Conservation (phyloP, 2,113 vertebrate genomes). For the Columbina picui region DNA sequence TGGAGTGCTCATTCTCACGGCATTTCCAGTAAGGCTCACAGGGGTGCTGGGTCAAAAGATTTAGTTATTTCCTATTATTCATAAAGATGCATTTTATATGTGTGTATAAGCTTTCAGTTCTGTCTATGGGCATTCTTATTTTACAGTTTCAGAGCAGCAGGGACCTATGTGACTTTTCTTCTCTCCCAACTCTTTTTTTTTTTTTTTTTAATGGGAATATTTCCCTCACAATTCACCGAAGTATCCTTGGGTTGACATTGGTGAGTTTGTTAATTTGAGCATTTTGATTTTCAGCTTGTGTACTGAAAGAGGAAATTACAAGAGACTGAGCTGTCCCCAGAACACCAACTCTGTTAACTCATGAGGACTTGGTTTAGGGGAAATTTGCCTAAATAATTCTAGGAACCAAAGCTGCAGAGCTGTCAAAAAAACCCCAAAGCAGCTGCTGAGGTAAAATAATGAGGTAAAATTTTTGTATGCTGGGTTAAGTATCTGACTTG, state of each 20-base stretch:
- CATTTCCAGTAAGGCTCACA: background rate
- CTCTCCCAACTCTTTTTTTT: fast-evolving
- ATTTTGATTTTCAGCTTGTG: background rate
- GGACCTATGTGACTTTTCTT: background rate
- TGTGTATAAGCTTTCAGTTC: background rate
- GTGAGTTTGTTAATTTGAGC: background rate
- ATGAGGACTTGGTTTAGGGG: background rate
- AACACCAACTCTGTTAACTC: background rate
- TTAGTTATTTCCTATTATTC: background rate
- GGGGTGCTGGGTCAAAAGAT: background rate
- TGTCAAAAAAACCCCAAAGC: background rate
- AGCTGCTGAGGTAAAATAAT: background rate
- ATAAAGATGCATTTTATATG: background rate
- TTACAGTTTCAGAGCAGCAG: background rate
- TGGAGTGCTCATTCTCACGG: background rate
- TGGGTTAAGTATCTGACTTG: background rate
- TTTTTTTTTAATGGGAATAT: background rate
- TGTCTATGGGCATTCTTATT: background rate
- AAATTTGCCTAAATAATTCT: conserved; percentile 8
- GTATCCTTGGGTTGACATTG: background rate
- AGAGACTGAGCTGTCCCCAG: background rate
- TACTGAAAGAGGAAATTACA: background rate
- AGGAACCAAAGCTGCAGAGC: background rate
- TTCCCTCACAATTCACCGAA: background rate
- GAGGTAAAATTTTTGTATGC: background rate